Evolutionary conservation across 2,113 vertebrate genomes (phyloP).

Genomic region (Atrichornis clamosus): DNA sequence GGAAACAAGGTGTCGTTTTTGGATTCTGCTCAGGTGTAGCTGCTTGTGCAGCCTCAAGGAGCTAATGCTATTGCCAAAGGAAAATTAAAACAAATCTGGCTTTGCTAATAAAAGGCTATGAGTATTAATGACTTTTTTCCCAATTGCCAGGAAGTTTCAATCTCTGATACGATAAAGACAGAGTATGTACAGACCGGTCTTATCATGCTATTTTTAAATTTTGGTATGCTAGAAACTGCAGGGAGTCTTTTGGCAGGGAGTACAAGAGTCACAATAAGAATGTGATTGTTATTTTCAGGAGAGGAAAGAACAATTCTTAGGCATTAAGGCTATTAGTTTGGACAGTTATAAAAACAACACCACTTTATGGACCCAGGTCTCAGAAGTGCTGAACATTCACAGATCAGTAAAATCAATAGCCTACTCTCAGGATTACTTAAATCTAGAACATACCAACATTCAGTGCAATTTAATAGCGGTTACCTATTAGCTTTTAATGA

Average conservation of each 20-base stretch:
- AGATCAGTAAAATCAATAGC: slow-evolving; percentile 39
- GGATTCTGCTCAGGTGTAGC: slow-evolving; percentile 58
- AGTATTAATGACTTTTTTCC: slow-evolving; percentile 63
- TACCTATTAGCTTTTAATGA: background rate
- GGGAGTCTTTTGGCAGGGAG: background rate
- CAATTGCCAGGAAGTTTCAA: slow-evolving; percentile 59
- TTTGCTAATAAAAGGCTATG: slow-evolving; percentile 48
- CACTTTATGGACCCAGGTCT: background rate
- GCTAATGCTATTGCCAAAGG: slow-evolving; percentile 51
- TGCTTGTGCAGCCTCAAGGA: slow-evolving; percentile 49
- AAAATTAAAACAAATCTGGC: slow-evolving; percentile 73
- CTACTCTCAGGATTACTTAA: background rate
- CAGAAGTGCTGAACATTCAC: slow-evolving; percentile 30
- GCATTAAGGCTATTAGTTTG: background rate
- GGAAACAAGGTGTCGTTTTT: slow-evolving; percentile 3
- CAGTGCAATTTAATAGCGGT: background rate
- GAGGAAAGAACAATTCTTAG: background rate
- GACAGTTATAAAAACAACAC: slow-evolving; percentile 12
- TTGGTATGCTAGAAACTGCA: background rate
- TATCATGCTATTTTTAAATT: slow-evolving; percentile 22
- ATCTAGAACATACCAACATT: background rate
- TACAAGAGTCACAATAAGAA: background rate
- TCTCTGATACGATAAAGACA: slow-evolving; percentile 43
- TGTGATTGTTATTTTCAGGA: background rate
- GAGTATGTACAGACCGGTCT: background rate